Conservation (phyloP, 2,113 vertebrate species). For the Scytalopus superciliaris region DNA sequence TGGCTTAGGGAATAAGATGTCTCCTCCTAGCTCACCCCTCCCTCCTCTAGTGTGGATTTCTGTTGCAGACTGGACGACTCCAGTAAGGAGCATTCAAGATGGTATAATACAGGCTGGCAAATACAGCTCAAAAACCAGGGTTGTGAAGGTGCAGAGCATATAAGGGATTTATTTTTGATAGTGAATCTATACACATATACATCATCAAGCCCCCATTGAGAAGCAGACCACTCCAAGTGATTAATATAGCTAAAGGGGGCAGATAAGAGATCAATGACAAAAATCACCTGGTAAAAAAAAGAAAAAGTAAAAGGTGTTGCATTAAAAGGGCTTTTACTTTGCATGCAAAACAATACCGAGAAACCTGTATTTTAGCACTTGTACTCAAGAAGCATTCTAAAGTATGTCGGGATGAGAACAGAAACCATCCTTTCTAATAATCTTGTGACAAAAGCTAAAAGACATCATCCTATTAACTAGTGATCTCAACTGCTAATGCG, state of each 20-base stretch:
- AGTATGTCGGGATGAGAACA: constrained; percentile 82
- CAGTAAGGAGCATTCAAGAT: constrained; percentile 8
- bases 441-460: constrained; percentile 99
- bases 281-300: constrained; percentile 91
- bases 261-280: constrained; percentile 86
- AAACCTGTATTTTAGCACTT: constrained; percentile 91
- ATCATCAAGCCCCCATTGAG: constrained; percentile 76
- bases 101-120: constrained; percentile 14
- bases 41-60: not conserved
- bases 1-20: not conserved
- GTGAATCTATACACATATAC: constrained; percentile 62
- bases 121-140: constrained; percentile 33
- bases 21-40: not conserved
- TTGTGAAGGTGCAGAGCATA: constrained; percentile 14
- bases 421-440: constrained; percentile 97
- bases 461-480: constrained; percentile 99
- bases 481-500: constrained; percentile 97
- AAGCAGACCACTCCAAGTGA: constrained; percentile 88
- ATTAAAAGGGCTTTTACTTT: constrained; percentile 88
- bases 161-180: constrained; percentile 64
- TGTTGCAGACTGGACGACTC: not conserved
- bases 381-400: constrained; percentile 89
- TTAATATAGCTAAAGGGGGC: constrained; percentile 87
- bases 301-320: constrained; percentile 89
- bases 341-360: constrained; percentile 85